Evolutionary conservation across 2,888 invertebrate genomes (phyloP).

Genomic region (Lissonota sp.): DNA sequence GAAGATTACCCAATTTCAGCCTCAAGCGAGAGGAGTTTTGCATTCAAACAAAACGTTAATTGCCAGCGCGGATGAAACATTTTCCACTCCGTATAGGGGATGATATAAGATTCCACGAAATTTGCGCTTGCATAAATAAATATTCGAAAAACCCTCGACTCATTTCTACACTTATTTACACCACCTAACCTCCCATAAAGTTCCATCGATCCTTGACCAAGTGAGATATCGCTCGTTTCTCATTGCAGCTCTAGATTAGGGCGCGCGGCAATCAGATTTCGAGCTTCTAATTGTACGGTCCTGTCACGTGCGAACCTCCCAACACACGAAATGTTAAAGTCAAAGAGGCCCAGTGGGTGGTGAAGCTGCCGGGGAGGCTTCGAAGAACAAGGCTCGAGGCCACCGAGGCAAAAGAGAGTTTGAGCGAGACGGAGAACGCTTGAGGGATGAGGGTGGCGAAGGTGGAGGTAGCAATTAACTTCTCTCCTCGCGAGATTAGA

Average conservation of each 20-base stretch:
- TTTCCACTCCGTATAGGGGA: not conserved
- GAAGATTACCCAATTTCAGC: conserved; percentile 62
- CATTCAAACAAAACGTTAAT: conserved; percentile 60
- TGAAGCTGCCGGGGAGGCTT: conserved; percentile 64
- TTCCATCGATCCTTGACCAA: conserved; percentile 42
- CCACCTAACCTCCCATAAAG: conserved; percentile 27
- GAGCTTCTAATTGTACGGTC: conserved; percentile 77
- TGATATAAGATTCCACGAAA: too few relatives aligned
- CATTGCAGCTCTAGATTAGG: conserved; percentile 3
- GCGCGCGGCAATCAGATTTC: conserved; percentile 5
- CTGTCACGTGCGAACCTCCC: conserved; percentile 67
- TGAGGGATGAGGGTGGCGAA: conserved; percentile 48
- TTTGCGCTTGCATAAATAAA: too few relatives aligned
- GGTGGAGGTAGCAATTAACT: conserved; percentile 82
- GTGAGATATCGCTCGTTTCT: not conserved
- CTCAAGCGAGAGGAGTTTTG: conserved; percentile 42
- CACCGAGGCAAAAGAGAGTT: conserved; percentile 34
- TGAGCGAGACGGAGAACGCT: conserved; percentile 37
- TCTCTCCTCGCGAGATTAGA: conserved; percentile 83
- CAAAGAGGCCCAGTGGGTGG: conserved; percentile 58
- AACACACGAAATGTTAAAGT: conserved; percentile 37
- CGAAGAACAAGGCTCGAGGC: conserved; percentile 66
- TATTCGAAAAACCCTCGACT: too few relatives aligned
- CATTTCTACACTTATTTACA: too few relatives aligned
- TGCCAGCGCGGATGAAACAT: conserved; percentile 41